These are phyloP conservation scores for Corydoras sp. DNA, from an alignment of 2,113 vertebrate genomes.

Conservation along the genomic window DNA sequence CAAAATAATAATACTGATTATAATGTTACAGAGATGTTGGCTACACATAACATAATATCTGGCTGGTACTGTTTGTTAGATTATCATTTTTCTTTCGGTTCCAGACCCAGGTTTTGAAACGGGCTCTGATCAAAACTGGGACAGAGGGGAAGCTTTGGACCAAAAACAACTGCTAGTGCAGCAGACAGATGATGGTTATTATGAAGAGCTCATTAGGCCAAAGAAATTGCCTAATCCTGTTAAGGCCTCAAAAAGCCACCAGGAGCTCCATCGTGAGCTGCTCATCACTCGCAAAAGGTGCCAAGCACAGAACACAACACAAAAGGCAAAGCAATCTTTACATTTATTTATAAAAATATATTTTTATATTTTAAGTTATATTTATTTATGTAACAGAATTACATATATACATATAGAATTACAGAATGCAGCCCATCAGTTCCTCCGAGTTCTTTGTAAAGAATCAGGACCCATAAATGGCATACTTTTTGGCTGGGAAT, in stretches of 20 bases:
- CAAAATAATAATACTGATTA: no score
- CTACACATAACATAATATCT: no score
- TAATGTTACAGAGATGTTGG: no score
- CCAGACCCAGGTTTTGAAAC: slow-evolving; percentile 20
- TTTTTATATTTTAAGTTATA: no score
- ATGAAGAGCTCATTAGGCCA: slow-evolving; percentile 79
- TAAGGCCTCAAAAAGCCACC: slow-evolving; percentile 79
- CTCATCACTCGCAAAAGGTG: slow-evolving; percentile 83
- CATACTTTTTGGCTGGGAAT: no score
- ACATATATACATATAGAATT: no score
- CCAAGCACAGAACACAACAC: slow-evolving; percentile 1
- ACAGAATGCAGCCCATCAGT: no score
- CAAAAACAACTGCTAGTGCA: slow-evolving; percentile 60
- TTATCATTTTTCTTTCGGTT: background rate
- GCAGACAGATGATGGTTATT: slow-evolving; percentile 63
- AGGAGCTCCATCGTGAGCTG: slow-evolving; percentile 81
- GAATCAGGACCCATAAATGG: no score
- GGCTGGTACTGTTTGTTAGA: no score
- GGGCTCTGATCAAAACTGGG: slow-evolving; percentile 49
- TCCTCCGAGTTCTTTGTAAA: no score
- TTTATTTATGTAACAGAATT: no score
- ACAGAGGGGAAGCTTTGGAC: slow-evolving; percentile 43
- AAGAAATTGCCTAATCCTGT: slow-evolving; percentile 79
- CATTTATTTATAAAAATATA: background rate
- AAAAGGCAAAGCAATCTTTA: background rate